Base-by-base conservation (phyloP, 2,797 vertebrate species). In the Rhynchonycteris naso region DNA sequence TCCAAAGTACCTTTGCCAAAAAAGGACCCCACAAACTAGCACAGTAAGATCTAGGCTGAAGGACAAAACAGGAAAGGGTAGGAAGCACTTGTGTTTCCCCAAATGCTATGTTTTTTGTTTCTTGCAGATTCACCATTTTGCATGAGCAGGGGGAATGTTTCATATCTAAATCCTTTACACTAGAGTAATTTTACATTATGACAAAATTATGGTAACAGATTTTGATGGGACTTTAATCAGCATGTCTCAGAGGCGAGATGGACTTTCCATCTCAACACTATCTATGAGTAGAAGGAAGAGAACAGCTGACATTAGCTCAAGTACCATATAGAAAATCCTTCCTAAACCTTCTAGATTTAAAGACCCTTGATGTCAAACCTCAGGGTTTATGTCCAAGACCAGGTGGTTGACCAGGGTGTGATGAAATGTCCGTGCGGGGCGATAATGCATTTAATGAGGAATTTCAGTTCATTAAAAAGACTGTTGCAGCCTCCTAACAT, bases 401-500 rank as follows among this genome's bases (percentile, higher is more conserved):
- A 11, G 10, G 11, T 59, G 22, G 68, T 58, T 56, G 80, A 30
- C 54, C 79, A 72, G 83, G 22, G 24, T 79, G 56, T 56, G 38
- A 52, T 30, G 28, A 61, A 58, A 68, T 52, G 56, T 92, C 71
- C 52, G 15, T 38, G 59, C 56, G 18, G 10, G 30, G 28, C 0
- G 0, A 81, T 87, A 24, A 68, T 66, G 78, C 54, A 74, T 33
- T 88, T 78, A 90, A 35, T 47, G 15, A 90, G 86, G 47, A 43
- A 38, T 72, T 85, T 83, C 52, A 50, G 72, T 78, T 96, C 47
- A 30, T 11, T 71, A 33, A 59, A 87, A 92, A 81, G 58, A 33
- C 26, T n/a, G 12, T 26, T 58, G 75, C 61, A 16, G 87, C 52
- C n/a, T 66, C 61, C 71, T 91, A 30, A 19, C 19, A 21, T 2